A percentile compares a stretch with the other conserved stretches of the same genome.
Evolutionary conservation across 2,888 invertebrate genomes (phyloP).

Genomic region (Torymus texanus): DNA sequence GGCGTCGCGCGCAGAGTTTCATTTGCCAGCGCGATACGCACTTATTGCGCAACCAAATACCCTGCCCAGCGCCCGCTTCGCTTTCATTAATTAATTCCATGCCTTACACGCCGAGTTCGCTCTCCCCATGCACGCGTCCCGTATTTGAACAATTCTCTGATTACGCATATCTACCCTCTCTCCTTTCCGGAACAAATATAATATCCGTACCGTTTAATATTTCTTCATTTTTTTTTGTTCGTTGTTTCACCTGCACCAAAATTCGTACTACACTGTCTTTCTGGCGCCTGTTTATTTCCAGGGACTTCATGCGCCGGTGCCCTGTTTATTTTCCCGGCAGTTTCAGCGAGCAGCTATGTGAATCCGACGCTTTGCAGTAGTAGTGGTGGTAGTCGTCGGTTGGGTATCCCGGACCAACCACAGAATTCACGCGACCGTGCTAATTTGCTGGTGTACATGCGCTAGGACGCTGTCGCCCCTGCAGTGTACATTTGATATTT

Average conservation of each 20-base stretch:
- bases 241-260: too few species aligned
- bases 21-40: too few species aligned
- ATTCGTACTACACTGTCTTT: neutral
- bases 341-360: neutral
- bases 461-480: neutral
- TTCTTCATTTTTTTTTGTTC: neutral
- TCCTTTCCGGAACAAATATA: neutral
- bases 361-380: too few species aligned
- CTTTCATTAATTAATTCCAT: constrained; percentile 19
- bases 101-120: too few species aligned
- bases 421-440: neutral
- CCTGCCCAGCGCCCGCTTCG: too few species aligned
- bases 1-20: too few species aligned
- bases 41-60: too few species aligned
- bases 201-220: neutral
- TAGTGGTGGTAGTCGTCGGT: too few species aligned
- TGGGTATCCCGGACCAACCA: neutral
- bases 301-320: neutral
- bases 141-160: constrained; percentile 1
- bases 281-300: neutral
- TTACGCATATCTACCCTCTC: neutral
- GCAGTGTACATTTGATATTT: neutral
- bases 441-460: neutral
- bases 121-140: neutral
- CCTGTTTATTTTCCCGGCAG: constrained; percentile 18